A percentile compares a stretch with the other conserved stretches of the same genome.
Evolutionary conservation across 2,797 vertebrate genomes (phyloP).

Genomic region (Erethizon dorsatum): DNA sequence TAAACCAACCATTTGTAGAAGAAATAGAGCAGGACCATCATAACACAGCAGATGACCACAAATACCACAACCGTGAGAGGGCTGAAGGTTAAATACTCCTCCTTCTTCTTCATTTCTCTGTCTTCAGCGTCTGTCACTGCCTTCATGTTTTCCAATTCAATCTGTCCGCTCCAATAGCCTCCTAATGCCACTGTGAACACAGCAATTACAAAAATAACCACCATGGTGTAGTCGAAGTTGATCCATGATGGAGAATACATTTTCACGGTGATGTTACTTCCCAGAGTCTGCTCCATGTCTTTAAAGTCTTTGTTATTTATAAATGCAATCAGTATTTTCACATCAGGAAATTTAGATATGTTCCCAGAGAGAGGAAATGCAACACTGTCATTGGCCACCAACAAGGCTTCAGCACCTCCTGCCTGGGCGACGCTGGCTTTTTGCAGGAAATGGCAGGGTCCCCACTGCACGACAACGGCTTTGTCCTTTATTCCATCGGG

Average conservation of each 20-base stretch:
- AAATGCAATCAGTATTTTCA: conserved; percentile 94
- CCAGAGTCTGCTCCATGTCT: conserved; percentile 92
- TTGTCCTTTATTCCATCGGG: conserved; percentile 88
- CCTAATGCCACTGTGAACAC: conserved; percentile 94
- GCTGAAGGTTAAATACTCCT: conserved; percentile 94
- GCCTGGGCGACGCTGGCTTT: conserved; percentile 94
- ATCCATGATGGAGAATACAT: conserved; percentile 92
- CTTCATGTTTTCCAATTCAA: conserved; percentile 92
- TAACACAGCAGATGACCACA: conserved; percentile 94
- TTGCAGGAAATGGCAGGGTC: conserved; percentile 92
- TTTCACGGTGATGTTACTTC: conserved; percentile 90
- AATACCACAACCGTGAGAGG: conserved; percentile 95
- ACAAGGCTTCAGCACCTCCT: conserved; percentile 91
- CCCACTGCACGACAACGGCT: conserved; percentile 93
- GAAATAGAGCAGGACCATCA: conserved; percentile 98
- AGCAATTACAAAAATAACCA: conserved; percentile 95
- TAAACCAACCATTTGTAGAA: conserved; percentile 98
- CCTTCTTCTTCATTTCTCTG: conserved; percentile 89
- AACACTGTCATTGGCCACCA: conserved; percentile 92
- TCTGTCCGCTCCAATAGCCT: conserved; percentile 96
- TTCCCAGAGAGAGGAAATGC: conserved; percentile 90
- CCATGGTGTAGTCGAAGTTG: conserved; percentile 93
- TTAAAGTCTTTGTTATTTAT: conserved; percentile 92
- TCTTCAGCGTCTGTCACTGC: conserved; percentile 75
- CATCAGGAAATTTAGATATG: conserved; percentile 90